Conservation (phyloP, 2,888 invertebrate species). For the Cephus rjabovi region DNA sequence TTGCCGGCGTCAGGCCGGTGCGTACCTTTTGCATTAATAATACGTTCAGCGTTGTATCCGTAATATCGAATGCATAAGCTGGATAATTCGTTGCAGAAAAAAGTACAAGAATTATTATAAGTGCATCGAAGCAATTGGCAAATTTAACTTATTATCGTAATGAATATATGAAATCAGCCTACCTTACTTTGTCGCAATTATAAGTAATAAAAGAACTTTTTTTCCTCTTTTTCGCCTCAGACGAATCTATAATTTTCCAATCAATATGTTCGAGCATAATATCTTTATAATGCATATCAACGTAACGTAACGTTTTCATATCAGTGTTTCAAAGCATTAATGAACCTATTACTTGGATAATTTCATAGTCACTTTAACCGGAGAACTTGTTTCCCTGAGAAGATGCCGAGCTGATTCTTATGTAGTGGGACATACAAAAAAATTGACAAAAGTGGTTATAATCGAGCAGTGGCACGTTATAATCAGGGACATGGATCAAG, state of each 20-base stretch:
- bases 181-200: not conserved
- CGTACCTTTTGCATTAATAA: slow-evolving; percentile 37
- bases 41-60: not conserved
- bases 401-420: not conserved
- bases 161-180: not conserved
- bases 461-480: slow-evolving; percentile 7
- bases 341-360: not conserved
- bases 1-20: slow-evolving; percentile 28
- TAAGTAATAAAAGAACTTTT: not conserved
- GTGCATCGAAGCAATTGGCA: not conserved
- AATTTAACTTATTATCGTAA: not conserved
- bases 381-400: not conserved
- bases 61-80: not conserved
- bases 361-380: not conserved
- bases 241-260: not conserved
- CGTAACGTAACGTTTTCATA: not conserved
- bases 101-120: not conserved
- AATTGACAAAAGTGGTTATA: not conserved
- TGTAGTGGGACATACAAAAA: not conserved
- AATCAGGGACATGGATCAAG: slow-evolving; percentile 6
- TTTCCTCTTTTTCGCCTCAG: not conserved
- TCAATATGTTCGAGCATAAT: not conserved
- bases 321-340: not conserved
- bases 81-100: not conserved
- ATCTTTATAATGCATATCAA: not conserved